Base-by-base conservation (phyloP, 2,113 vertebrate genomes). In the Amphiprion ocellaris region DNA sequence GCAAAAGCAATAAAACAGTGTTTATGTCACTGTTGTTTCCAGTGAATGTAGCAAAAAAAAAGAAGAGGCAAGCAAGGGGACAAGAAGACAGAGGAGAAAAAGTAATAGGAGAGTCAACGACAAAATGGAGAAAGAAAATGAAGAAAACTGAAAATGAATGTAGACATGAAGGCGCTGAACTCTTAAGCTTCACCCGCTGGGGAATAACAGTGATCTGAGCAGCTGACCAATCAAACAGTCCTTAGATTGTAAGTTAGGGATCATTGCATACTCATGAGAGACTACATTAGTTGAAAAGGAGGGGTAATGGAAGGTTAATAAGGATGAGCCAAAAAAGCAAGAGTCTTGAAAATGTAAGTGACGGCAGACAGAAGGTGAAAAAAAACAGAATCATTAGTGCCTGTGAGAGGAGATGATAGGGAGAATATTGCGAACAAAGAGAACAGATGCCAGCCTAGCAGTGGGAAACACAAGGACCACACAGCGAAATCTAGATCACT, bases 361-460 rank as follows among this genome's bases (percentile, higher is more conserved):
- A 78, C 67, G 69, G 71, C 11, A 21, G 62, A 72, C 77, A 84
- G 79, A 79, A 83, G 79, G 79, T 59, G 26, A 76, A 72, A 77
- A 82, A 82, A 82, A 82, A 72, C 53, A 70, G 63, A 75, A 66
- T 74, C 71, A 84, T 85, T 77, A 81, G 86, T 58, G 84, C 74
- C 59, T 83, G 61, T 37, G 82, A 91, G 87, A 80, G 78, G 72
- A 87, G 83, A 86, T 82, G 88, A 92, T 82, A 67, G 81, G 62
- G 55, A 56, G 58, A 86, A 68, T 33, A 79, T 83, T 75, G 85
- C 55, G 83, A 86, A 87, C 62, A 87, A 85, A 89, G 80, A 66
- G 84, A 90, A 67, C 92, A 92, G 89, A 94, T 91, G 91, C 86
- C 91, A 89, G 84, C 81, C 79, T 30, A 92, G 81, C 91, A 89